A percentile compares a stretch with the other conserved stretches of the same genome.
Evolutionary conservation across 2,797 vertebrate species (phyloP).

Genomic region (Enteromius treurensis): DNA sequence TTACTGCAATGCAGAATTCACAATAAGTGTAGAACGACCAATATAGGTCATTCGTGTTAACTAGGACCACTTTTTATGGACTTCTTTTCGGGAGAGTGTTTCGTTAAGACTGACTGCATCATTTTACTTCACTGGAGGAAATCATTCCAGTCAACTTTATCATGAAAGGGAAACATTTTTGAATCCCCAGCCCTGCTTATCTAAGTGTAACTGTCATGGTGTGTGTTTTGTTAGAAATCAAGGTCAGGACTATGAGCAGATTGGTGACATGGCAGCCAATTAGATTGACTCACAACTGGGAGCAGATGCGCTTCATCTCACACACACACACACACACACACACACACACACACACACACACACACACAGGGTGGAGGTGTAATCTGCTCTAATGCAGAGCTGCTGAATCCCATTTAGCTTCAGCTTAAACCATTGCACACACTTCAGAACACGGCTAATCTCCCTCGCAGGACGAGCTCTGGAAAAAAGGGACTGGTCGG

Average conservation of each 20-base stretch:
- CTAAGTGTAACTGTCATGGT: background rate
- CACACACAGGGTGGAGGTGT: background rate
- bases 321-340: no score
- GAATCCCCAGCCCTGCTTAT: background rate
- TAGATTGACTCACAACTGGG: constrained; percentile 31
- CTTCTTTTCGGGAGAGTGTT: background rate
- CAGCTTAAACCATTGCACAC: background rate
- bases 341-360: no score
- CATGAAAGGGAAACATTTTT: background rate
- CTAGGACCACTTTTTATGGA: background rate
- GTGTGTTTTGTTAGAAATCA: constrained; percentile 12
- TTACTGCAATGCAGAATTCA: background rate
- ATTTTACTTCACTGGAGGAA: background rate
- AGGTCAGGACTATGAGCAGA: constrained; percentile 10
- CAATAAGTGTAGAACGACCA: background rate
- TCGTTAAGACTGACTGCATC: background rate
- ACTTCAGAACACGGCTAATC: constrained; percentile 20
- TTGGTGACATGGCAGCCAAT: constrained; percentile 10
- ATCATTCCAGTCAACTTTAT: background rate
- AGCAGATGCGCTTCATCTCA: background rate
- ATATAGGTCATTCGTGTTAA: background rate
- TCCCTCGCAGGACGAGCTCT: background rate
- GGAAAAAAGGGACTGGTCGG: background rate
- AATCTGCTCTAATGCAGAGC: constrained; percentile 31
- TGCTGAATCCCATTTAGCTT: background rate